Evolutionary conservation across 2,888 invertebrate genomes (phyloP).

Genomic region (Eupithecia insigniata): DNA sequence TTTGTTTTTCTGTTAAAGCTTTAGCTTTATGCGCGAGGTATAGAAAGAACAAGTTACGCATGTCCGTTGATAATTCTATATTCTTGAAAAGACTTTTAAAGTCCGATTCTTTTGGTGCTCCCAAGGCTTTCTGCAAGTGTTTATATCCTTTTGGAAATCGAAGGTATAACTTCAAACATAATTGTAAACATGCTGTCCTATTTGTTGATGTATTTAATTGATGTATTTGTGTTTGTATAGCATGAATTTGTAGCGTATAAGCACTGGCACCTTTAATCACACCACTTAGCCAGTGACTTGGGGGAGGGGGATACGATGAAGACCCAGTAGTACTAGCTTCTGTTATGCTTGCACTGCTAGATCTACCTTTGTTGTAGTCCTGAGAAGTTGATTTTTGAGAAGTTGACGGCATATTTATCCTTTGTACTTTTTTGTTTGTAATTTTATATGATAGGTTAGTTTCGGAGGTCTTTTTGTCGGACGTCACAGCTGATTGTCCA

Average conservation of each 20-base stretch:
- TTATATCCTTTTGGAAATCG: conserved; percentile 32
- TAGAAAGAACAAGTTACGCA: conserved; percentile 16
- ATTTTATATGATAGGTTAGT: background rate
- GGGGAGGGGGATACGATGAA: background rate
- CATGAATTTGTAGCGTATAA: conserved; percentile 9
- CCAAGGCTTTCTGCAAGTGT: conserved; percentile 17
- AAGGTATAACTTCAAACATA: conserved; percentile 33
- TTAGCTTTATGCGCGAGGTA: conserved; percentile 25
- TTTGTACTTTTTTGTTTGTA: background rate
- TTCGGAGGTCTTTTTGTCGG: background rate
- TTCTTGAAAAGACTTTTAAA: conserved; percentile 28
- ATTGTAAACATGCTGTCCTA: conserved; percentile 7
- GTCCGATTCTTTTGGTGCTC: conserved; percentile 11
- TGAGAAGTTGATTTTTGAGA: background rate
- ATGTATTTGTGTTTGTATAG: conserved; percentile 13
- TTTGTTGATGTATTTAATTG: background rate
- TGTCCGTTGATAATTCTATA: conserved; percentile 18
- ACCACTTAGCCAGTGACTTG: background rate
- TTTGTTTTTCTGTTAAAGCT: conserved; percentile 28
- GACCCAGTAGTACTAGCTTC: background rate
- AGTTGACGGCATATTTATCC: background rate
- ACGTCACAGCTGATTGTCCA: background rate
- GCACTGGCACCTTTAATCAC: background rate
- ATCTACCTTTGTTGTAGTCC: background rate
- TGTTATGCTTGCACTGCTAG: background rate